These are phyloP conservation scores for Solea solea DNA, from an alignment of 2,113 vertebrate species.

Conservation along the genomic window DNA sequence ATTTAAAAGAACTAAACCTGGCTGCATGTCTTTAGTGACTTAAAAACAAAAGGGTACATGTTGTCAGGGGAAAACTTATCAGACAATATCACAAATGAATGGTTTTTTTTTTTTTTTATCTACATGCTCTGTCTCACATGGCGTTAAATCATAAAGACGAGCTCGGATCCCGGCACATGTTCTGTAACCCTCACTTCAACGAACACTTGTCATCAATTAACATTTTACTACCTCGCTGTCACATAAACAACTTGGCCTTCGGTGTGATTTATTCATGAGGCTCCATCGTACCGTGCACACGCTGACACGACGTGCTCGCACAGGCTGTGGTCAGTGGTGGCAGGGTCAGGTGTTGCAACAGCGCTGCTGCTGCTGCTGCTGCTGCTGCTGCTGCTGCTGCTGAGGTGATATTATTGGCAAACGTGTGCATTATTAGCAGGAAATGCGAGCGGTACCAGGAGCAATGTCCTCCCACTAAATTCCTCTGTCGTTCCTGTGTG, in stretches of 20 bases:
- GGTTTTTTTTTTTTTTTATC: conserved; percentile 17
- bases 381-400: background rate
- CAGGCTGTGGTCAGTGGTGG: background rate
- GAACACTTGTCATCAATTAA: conserved; percentile 65
- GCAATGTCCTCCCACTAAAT: conserved; percentile 45
- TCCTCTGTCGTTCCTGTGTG: conserved; percentile 27
- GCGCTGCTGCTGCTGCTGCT: background rate
- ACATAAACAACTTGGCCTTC: conserved; percentile 15
- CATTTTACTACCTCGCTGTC: conserved; percentile 51
- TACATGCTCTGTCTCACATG: conserved; percentile 20
- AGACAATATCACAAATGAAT: conserved; percentile 5
- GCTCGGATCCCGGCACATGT: conserved; percentile 11
- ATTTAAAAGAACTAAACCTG: background rate
- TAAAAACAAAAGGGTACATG: background rate
- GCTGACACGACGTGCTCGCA: background rate
- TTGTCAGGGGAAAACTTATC: conserved; percentile 2
- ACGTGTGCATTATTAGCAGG: background rate
- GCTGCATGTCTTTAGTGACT: background rate
- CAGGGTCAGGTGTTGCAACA: background rate
- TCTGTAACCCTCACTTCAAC: conserved; percentile 39
- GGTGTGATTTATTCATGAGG: conserved; percentile 57
- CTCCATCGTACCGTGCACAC: background rate
- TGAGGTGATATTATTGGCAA: conserved; percentile 24
- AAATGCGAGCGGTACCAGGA: conserved; percentile 48
- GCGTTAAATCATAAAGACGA: conserved; percentile 36